phyloP scores from a whole-genome alignment of 2,113 vertebrate species.

The Pachycephala philippinensis region DNA sequence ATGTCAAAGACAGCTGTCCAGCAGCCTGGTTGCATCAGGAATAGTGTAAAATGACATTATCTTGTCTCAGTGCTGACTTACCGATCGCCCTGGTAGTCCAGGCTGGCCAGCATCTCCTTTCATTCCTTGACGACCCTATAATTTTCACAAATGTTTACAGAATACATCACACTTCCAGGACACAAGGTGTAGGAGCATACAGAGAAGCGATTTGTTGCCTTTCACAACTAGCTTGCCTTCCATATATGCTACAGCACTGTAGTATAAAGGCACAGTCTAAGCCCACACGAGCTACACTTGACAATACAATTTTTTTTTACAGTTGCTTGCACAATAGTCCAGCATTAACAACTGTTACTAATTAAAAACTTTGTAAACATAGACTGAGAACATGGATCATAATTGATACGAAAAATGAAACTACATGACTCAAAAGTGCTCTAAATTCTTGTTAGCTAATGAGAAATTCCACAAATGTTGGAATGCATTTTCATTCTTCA shows the following conservation, averaged over 20 bases:
- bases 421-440: not conserved
- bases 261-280: not conserved
- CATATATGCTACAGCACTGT: not conserved
- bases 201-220: not conserved
- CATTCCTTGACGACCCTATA: slow-evolving; percentile 90
- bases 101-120: slow-evolving; percentile 92
- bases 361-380: not conserved
- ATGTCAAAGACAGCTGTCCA: not conserved
- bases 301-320: not conserved
- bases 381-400: not conserved
- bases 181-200: not conserved
- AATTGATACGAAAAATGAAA: not conserved
- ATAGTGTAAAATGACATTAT: not conserved
- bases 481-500: not conserved
- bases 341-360: not conserved
- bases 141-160: not conserved
- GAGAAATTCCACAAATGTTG: not conserved
- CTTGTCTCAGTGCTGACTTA: slow-evolving; percentile 25
- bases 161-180: not conserved
- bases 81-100: slow-evolving; percentile 85
- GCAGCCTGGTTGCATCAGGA: not conserved
- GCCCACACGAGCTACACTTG: not conserved
- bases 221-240: not conserved
- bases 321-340: not conserved
- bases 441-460: not conserved